Percentiles rank a stretch among this genome's conserved stretches.
phyloP scores from a whole-genome alignment of 1,140 invertebrate species.

The Diploscapter pachys region DNA sequence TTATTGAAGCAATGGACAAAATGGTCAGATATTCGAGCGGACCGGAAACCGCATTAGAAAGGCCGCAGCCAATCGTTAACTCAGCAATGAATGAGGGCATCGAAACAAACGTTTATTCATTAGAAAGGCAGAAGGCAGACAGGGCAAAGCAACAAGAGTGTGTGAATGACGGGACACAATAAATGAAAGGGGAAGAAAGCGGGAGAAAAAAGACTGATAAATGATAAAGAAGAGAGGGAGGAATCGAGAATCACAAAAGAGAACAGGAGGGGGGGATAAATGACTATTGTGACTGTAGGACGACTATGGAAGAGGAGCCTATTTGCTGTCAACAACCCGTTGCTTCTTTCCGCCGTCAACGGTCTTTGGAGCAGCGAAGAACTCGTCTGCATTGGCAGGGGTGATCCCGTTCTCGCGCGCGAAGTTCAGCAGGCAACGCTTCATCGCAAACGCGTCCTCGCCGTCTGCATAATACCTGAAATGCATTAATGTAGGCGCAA shows the following conservation, averaged over 20 bases:
- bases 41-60: too few species aligned
- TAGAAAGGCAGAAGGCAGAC: too few species aligned
- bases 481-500: neutral
- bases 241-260: neutral
- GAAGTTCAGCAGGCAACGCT: constrained; percentile 80
- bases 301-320: too few species aligned
- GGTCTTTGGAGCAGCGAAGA: neutral
- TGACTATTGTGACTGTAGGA: neutral
- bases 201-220: neutral
- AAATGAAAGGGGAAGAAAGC: neutral
- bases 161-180: neutral
- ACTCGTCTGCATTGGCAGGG: constrained; percentile 42
- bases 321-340: neutral
- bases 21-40: too few species aligned
- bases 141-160: too few species aligned
- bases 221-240: neutral
- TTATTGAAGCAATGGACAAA: too few species aligned
- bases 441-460: constrained; percentile 99
- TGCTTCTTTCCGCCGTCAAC: constrained; percentile 23
- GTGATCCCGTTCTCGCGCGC: constrained; percentile 59
- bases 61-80: too few species aligned
- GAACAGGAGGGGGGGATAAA: neutral
- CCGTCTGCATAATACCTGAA: constrained; percentile 97
- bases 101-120: too few species aligned
- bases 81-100: too few species aligned